Percentiles rank a stretch among this genome's conserved stretches.
Conservation (phyloP, 2,113 vertebrate genomes). For the Manacus vitellinus region DNA sequence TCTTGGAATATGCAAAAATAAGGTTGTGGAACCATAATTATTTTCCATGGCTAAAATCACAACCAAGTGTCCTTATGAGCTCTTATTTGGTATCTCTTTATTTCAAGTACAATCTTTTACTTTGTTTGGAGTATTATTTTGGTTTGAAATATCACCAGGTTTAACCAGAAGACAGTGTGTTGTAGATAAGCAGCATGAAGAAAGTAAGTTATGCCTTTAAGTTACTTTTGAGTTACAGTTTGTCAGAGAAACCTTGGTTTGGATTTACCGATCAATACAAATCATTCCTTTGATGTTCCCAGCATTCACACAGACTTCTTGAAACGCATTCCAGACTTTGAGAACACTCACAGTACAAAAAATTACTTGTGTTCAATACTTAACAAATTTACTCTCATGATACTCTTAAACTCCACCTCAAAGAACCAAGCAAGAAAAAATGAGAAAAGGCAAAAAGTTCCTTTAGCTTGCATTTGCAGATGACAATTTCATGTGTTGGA, state of each 20-base stretch:
- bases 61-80: background rate
- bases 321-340: background rate
- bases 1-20: background rate
- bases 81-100: background rate
- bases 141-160: background rate
- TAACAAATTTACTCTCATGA: background rate
- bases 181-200: background rate
- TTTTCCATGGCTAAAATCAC: background rate
- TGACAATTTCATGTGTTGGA: background rate
- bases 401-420: background rate
- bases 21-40: background rate
- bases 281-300: background rate
- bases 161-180: background rate
- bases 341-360: background rate
- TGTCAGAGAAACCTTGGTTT: background rate
- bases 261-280: background rate
- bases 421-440: background rate
- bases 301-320: background rate
- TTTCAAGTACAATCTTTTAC: background rate
- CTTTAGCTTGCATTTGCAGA: background rate
- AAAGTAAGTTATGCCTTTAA: background rate
- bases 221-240: background rate
- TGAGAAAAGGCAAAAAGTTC: background rate
- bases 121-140: background rate
- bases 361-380: background rate